phyloP scores from a whole-genome alignment of 92 coral and sea anemone species.

The Epizoanthus ramosus region DNA sequence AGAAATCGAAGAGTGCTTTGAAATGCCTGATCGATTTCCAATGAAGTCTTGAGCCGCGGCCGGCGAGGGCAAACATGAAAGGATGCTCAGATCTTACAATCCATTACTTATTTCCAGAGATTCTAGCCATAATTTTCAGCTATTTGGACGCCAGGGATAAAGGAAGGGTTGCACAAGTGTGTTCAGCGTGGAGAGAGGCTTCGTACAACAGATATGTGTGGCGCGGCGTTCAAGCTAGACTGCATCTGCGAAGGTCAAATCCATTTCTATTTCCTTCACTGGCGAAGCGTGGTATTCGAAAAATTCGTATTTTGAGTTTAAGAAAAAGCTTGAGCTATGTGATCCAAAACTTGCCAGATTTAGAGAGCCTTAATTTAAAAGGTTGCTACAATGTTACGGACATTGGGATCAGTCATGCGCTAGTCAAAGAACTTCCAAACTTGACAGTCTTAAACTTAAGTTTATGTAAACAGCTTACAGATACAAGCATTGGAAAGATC shows the following conservation, averaged over 20 bases:
- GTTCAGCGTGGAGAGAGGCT: slow-evolving; percentile 96
- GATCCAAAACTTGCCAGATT: slow-evolving; percentile 85
- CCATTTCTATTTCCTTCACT: slow-evolving; percentile 97
- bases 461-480: slow-evolving; percentile 99
- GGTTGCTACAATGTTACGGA: slow-evolving; percentile 99
- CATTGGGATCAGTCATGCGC: slow-evolving; percentile 95
- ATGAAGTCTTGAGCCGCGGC: slow-evolving; percentile 42
- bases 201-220: slow-evolving; percentile 92
- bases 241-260: slow-evolving; percentile 96
- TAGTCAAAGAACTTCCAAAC: slow-evolving; percentile 93
- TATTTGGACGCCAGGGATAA: slow-evolving; percentile 96
- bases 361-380: slow-evolving; percentile 92
- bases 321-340: slow-evolving; percentile 91
- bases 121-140: slow-evolving; percentile 93
- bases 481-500: slow-evolving; percentile 91
- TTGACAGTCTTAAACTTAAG: slow-evolving; percentile 99
- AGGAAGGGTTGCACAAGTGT: slow-evolving; percentile 96
- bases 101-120: slow-evolving; percentile 97
- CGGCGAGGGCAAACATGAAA: slow-evolving; percentile 70
- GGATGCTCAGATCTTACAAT: slow-evolving; percentile 71
- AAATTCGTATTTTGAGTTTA: slow-evolving; percentile 95
- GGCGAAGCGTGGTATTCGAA: slow-evolving; percentile 98
- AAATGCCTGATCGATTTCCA: slow-evolving; percentile 54
- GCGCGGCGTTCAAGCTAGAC: slow-evolving; percentile 99
- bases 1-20: slow-evolving; percentile 82